These are phyloP conservation scores for Eleginops maclovinus DNA, from an alignment of 2,113 vertebrate species.

Conservation along the genomic window DNA sequence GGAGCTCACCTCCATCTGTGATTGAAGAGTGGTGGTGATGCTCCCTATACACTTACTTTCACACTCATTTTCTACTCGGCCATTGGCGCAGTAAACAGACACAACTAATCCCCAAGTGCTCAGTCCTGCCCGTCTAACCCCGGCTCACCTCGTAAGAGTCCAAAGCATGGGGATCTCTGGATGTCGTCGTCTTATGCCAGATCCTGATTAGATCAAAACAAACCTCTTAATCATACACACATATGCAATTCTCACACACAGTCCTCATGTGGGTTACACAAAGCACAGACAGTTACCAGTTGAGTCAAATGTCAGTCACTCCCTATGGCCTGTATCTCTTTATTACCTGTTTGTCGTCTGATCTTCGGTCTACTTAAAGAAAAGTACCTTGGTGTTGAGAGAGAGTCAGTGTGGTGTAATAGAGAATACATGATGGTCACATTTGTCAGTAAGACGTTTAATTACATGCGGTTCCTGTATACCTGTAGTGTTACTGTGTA, in stretches of 20 bases:
- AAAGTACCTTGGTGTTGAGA: background rate
- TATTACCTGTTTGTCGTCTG: background rate
- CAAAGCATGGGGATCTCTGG: background rate
- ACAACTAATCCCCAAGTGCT: constrained; percentile 32
- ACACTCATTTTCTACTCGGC: constrained; percentile 41
- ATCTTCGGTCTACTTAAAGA: background rate
- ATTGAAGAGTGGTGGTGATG: constrained; percentile 56
- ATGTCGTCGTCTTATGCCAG: background rate
- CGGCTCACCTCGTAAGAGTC: background rate
- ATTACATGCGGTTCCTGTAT: background rate
- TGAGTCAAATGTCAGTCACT: background rate
- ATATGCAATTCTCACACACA: constrained; percentile 4
- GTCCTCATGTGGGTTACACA: background rate
- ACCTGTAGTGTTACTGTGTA: background rate
- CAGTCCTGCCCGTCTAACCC: background rate
- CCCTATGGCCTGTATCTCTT: background rate
- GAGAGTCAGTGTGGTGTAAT: background rate
- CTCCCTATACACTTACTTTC: constrained; percentile 39
- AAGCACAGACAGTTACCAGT: background rate
- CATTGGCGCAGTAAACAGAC: constrained; percentile 33
- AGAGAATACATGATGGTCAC: background rate
- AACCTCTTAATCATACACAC: constrained; percentile 23
- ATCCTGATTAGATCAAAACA: constrained; percentile 40
- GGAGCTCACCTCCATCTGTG: constrained; percentile 46
- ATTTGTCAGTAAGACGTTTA: background rate